Evolutionary conservation across 2,113 vertebrate genomes (phyloP), one percentile per base, ranked within the genome.

Genomic region (Mustela lutreola): DNA sequence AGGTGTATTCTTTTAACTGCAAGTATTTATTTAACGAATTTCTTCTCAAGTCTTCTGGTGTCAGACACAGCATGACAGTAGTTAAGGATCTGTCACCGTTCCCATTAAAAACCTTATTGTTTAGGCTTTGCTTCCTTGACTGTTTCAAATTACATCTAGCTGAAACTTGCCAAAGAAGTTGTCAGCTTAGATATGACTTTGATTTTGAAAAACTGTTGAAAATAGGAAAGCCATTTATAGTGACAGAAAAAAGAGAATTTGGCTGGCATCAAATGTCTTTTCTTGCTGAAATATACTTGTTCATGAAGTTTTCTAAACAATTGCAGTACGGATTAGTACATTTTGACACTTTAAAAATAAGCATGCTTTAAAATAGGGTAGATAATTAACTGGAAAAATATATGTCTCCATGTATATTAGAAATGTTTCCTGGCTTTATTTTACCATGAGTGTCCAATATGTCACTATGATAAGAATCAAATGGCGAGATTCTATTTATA

Each of bases 121-220:
- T 98, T 97, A 97, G 95, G 91, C 70, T 97, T 95, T 98, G n/a
- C 76, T 97, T 97, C 94, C 94, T 94, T 92, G 94, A 91, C 92
- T 97, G 88, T 97, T 95, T 98, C 85, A 98, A 97, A 97, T 98
- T 97, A 94, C 80, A 97, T 95, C 89, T 89, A 96, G 93, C 70
- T 97, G 95, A 96, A 97, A 97, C 94, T 97, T 98, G 96, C 95
- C 96, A 97, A 95, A 97, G 91, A 98, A 98, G 78, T 96, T 98
- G 97, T 97, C 96, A 97, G 97, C 50, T 96, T 87, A 97, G 97
- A 91, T 95, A 97, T 84, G 93, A 98, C 96, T 98, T 97, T 96
- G 86, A 96, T 96, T 97, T 96, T 96, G 94, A 96, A 95, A 97
- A 98, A 97, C 94, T 94, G 96, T 95, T 94, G 94, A 97, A 97